Conservation (phyloP, 2,888 invertebrate genomes). For the Plagodis dolabraria region DNA sequence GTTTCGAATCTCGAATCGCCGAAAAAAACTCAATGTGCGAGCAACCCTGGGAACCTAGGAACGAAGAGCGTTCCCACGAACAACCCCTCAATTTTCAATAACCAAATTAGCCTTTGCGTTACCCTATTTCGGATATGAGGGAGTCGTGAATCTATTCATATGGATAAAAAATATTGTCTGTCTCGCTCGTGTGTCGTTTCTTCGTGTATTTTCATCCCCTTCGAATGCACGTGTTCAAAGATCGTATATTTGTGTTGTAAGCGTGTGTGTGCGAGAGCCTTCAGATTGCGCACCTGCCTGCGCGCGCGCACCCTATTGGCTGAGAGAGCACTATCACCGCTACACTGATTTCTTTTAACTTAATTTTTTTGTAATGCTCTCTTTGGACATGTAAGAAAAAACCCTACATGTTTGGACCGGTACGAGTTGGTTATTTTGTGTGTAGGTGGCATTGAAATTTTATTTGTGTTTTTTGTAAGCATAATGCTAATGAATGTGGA, state of each 20-base stretch:
- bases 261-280: slow-evolving; percentile 73
- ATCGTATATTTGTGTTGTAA: slow-evolving; percentile 72
- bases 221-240: slow-evolving; percentile 85
- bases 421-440: slow-evolving; percentile 75
- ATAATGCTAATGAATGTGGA: slow-evolving; percentile 72
- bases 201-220: slow-evolving; percentile 72
- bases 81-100: slow-evolving; percentile 86
- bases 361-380: slow-evolving; percentile 77
- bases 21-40: slow-evolving; percentile 84
- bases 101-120: slow-evolving; percentile 86
- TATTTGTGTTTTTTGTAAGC: slow-evolving; percentile 73
- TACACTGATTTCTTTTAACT: slow-evolving; percentile 84
- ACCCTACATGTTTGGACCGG: slow-evolving; percentile 81
- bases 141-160: slow-evolving; percentile 84
- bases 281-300: slow-evolving; percentile 77
- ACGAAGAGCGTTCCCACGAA: slow-evolving; percentile 88
- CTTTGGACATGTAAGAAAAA: slow-evolving; percentile 80
- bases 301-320: slow-evolving; percentile 80
- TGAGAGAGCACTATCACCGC: slow-evolving; percentile 76
- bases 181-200: slow-evolving; percentile 58
- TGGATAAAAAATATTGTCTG: slow-evolving; percentile 74
- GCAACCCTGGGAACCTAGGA: slow-evolving; percentile 87
- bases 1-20: slow-evolving; percentile 79
- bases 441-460: slow-evolving; percentile 80
- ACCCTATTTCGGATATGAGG: slow-evolving; percentile 85